These are phyloP conservation scores for Heterochromis multidens DNA, from an alignment of 2,113 vertebrate species.

Conservation along the genomic window DNA sequence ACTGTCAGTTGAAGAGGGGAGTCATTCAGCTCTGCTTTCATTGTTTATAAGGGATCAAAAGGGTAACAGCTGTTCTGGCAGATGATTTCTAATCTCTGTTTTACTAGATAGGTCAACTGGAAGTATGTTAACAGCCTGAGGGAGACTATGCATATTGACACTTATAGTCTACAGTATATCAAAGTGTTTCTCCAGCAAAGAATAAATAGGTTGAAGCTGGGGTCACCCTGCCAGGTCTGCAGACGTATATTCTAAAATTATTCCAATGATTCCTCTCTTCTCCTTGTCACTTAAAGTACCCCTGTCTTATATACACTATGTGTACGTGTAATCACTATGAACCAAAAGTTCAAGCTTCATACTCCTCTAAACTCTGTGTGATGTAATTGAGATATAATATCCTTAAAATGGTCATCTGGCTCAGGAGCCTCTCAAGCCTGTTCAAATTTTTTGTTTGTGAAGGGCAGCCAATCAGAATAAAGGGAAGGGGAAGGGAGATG, in stretches of 20 bases:
- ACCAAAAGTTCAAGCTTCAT: neutral
- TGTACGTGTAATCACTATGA: neutral
- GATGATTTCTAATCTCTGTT: conserved; percentile 3
- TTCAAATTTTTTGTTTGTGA: neutral
- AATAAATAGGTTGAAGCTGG: neutral
- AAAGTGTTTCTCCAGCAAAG: neutral
- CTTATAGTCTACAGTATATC: neutral
- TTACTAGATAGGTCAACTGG: neutral
- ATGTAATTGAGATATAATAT: neutral
- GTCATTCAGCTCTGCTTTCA: conserved; percentile 13
- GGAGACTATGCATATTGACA: neutral
- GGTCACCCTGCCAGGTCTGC: neutral
- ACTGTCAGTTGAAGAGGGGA: neutral
- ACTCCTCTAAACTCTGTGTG: neutral
- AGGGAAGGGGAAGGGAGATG: neutral
- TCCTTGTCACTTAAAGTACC: neutral
- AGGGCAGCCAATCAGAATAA: neutral
- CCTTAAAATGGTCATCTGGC: neutral
- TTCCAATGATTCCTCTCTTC: neutral
- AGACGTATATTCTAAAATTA: neutral
- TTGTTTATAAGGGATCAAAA: conserved; percentile 2
- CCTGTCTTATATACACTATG: neutral
- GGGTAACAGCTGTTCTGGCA: neutral
- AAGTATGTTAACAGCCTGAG: neutral
- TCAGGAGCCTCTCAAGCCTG: neutral